These are phyloP conservation scores for Sipha maydis DNA, from an alignment of 2,888 invertebrate genomes.

Conservation along the genomic window DNA sequence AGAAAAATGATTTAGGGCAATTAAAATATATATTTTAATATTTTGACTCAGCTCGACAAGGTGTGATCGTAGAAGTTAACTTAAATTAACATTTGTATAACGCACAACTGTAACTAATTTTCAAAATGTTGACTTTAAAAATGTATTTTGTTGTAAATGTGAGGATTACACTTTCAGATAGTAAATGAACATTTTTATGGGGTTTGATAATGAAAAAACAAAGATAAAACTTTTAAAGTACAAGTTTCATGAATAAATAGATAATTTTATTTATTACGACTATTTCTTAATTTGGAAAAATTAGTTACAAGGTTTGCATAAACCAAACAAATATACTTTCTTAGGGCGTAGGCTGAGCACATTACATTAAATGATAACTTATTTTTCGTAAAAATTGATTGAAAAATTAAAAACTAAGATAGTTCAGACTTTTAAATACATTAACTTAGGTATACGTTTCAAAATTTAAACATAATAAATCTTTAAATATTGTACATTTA, in stretches of 20 bases:
- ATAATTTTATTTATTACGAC: too few relatives aligned
- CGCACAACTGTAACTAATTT: background rate
- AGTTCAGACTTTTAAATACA: background rate
- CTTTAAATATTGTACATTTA: background rate
- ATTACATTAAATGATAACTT: background rate
- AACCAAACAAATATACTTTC: background rate
- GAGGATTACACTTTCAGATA: background rate
- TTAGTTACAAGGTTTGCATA: background rate
- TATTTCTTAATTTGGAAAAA: background rate
- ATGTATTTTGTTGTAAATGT: background rate
- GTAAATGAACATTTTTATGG: too few relatives aligned
- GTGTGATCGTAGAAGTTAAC: background rate
- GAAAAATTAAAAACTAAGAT: background rate
- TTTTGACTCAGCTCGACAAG: background rate
- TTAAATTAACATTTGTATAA: background rate
- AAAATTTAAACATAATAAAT: background rate
- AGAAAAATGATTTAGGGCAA: background rate
- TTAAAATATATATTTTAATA: constrained; percentile 25
- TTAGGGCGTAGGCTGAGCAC: background rate
- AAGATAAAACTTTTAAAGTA: too few relatives aligned
- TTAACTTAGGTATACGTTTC: background rate
- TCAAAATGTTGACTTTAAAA: background rate
- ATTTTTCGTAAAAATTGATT: background rate
- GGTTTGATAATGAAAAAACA: too few relatives aligned
- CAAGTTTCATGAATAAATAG: too few relatives aligned